Conservation (phyloP, 2,113 vertebrate genomes). For the Pseudopipra pipra region DNA sequence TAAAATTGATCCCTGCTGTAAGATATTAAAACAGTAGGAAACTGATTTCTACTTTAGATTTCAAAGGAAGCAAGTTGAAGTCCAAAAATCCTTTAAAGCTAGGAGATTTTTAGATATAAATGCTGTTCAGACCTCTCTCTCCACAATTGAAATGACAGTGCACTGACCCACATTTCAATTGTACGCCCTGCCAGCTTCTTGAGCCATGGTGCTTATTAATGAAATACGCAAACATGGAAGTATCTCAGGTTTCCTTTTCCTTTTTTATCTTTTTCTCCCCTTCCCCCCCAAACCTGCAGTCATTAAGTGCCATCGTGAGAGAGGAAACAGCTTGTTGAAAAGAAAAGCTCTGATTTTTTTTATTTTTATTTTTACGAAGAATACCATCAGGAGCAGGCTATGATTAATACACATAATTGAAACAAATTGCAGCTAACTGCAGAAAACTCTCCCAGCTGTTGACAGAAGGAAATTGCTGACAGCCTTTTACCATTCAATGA, state of each 20-base stretch:
- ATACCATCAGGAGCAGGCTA: constrained; percentile 71
- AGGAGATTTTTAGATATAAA: not conserved
- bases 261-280: not conserved
- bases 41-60: not conserved
- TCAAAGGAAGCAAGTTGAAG: not conserved
- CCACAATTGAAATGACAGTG: not conserved
- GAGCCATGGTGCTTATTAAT: not conserved
- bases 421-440: constrained; percentile 80
- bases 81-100: not conserved
- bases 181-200: not conserved
- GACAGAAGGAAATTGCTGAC: constrained; percentile 78
- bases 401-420: constrained; percentile 83
- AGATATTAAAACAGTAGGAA: not conserved
- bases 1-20: not conserved
- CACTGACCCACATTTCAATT: not conserved
- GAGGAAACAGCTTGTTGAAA: constrained; percentile 59
- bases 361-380: constrained; percentile 45
- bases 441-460: constrained; percentile 80
- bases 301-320: constrained; percentile 33
- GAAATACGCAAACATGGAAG: not conserved
- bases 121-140: not conserved
- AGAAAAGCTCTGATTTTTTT: constrained; percentile 54
- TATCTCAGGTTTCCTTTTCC: not conserved
- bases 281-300: not conserved
- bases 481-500: constrained; percentile 61